Percentiles rank a stretch among this genome's conserved stretches.
phyloP scores from a whole-genome alignment of 2,113 vertebrate genomes.

The Aldabrachelys gigantea region DNA sequence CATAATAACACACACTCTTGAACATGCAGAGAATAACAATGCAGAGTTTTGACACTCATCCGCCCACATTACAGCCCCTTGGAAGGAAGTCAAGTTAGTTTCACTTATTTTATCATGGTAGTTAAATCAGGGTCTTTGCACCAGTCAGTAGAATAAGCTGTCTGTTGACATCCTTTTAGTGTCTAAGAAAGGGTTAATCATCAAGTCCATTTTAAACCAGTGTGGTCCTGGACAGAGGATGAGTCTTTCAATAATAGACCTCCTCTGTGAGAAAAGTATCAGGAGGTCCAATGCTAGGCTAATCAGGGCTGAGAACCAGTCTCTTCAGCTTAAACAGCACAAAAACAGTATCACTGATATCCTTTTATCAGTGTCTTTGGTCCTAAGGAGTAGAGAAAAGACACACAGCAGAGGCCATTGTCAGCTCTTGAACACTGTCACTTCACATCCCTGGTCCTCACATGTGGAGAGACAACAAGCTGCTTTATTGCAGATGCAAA shows the following conservation, averaged over 20 bases:
- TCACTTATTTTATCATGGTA: neutral
- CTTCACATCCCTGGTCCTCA: neutral
- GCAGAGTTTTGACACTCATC: neutral
- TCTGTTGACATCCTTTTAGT: neutral
- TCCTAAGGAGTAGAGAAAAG: neutral
- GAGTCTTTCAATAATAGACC: neutral
- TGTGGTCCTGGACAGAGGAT: neutral
- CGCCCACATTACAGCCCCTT: neutral
- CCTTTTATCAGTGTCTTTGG: neutral
- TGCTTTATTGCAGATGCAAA: neutral
- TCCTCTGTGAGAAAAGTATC: neutral
- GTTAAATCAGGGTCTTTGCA: neutral
- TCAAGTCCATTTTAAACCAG: neutral
- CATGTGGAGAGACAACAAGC: neutral
- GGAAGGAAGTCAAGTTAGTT: neutral
- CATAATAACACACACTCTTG: neutral
- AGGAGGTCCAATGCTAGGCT: neutral
- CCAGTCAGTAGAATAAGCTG: neutral
- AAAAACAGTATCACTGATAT: neutral
- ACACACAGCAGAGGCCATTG: neutral
- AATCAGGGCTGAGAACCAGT: neutral
- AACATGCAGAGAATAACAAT: neutral
- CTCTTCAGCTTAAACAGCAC: neutral
- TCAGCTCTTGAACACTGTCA: neutral
- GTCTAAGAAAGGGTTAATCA: neutral